These are phyloP conservation scores for Hymenochirus boettgeri DNA, from an alignment of 2,113 vertebrate genomes.

Conservation along the genomic window DNA sequence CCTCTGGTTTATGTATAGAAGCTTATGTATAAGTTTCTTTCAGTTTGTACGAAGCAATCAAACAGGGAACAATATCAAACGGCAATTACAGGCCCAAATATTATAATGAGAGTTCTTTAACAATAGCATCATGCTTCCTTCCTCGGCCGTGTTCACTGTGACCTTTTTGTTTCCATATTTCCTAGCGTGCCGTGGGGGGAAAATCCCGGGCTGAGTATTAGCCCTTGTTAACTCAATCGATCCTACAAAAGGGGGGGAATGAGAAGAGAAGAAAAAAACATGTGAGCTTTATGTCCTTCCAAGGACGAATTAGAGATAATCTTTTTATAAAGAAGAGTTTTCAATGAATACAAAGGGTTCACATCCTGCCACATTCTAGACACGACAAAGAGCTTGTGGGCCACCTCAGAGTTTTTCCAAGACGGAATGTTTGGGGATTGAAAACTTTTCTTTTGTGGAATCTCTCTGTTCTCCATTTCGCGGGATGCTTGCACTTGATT, in stretches of 20 bases:
- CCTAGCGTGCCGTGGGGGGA: neutral
- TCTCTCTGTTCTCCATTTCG: no score
- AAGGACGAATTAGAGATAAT: conserved; percentile 1
- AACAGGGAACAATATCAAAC: conserved; percentile 36
- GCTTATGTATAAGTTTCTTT: conserved; percentile 39
- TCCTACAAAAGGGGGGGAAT: neutral
- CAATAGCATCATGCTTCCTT: conserved; percentile 29
- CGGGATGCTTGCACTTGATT: neutral
- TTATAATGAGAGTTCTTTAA: conserved; percentile 38
- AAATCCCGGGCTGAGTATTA: no score
- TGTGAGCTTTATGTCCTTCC: neutral
- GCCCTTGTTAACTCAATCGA: neutral
- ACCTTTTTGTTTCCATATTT: neutral
- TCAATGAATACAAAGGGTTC: no score
- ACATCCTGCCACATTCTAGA: neutral
- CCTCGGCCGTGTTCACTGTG: neutral
- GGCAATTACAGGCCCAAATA: conserved; percentile 23
- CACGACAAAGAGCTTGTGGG: neutral
- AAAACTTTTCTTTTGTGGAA: neutral
- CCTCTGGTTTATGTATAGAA: conserved; percentile 36
- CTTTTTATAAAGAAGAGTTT: conserved; percentile 7
- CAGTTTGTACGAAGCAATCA: conserved; percentile 33
- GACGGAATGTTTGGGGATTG: neutral
- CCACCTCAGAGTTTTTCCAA: conserved; percentile 1
- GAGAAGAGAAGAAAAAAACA: neutral